Percentiles rank a stretch among this genome's conserved stretches.
Evolutionary conservation across 1,140 invertebrate genomes (phyloP).

Genomic region (Aphaenogaster rudis): DNA sequence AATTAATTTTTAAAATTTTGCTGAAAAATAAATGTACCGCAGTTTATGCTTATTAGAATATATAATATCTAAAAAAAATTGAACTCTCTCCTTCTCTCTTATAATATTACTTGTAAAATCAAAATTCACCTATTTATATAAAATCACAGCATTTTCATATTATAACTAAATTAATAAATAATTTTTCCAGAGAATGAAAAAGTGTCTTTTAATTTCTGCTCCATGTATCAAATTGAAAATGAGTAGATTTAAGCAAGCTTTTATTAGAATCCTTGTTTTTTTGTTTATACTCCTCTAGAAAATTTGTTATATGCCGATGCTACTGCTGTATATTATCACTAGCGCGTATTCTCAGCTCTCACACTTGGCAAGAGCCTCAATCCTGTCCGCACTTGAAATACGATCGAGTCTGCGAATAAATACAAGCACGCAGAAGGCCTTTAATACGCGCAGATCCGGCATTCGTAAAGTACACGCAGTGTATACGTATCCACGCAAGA

Average conservation of each 20-base stretch:
- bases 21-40: not conserved
- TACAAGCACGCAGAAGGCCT: constrained; percentile 16
- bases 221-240: not conserved
- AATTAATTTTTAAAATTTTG: not conserved
- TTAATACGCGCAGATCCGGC: constrained; percentile 24
- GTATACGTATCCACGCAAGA: constrained; percentile 1
- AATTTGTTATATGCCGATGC: not conserved
- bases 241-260: not conserved
- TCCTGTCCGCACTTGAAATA: constrained; percentile 30
- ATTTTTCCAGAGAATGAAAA: not conserved
- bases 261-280: not conserved
- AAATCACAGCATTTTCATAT: constrained; percentile 6
- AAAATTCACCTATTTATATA: not conserved
- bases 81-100: not conserved
- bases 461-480: constrained; percentile 41
- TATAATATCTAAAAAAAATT: not conserved
- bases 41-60: not conserved
- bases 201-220: not conserved
- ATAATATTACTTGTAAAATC: not conserved
- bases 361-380: not conserved
- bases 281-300: not conserved
- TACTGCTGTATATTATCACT: not conserved
- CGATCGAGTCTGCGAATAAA: constrained; percentile 3
- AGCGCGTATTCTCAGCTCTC: not conserved
- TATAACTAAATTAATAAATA: constrained; percentile 10